Evolutionary conservation across 2,888 invertebrate species (phyloP).

Genomic region (Boloria selene): DNA sequence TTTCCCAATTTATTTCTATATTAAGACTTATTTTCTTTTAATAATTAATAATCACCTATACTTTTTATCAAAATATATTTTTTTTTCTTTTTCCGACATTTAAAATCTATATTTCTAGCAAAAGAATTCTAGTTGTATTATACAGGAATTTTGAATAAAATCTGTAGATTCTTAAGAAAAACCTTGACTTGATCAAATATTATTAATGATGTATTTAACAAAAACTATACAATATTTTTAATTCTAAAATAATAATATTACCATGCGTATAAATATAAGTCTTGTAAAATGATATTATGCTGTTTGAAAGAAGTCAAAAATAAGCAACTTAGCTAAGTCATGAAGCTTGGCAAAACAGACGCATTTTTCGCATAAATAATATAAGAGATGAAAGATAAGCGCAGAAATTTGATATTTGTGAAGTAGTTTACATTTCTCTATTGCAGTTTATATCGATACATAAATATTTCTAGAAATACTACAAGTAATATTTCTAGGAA

Average conservation of each 20-base stretch:
- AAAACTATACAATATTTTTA: too few species aligned
- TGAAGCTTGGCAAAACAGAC: conserved; percentile 17
- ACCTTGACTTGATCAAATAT: too few species aligned
- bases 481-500: conserved; percentile 1
- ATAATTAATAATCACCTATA: too few species aligned
- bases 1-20: too few species aligned
- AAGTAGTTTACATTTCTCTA: conserved; percentile 18
- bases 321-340: conserved; percentile 1
- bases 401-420: conserved; percentile 21
- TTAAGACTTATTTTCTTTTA: too few species aligned
- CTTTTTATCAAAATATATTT: too few species aligned
- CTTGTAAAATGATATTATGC: neutral
- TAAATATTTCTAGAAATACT: neutral
- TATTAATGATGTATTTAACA: too few species aligned
- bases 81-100: too few species aligned
- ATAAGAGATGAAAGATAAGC: conserved; percentile 15
- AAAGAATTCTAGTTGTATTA: too few species aligned
- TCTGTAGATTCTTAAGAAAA: too few species aligned
- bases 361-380: conserved; percentile 20
- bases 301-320: conserved; percentile 5
- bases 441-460: conserved; percentile 12
- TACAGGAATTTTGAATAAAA: too few species aligned
- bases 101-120: too few species aligned
- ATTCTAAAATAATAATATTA: neutral
- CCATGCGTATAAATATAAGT: neutral